phyloP scores from a whole-genome alignment of 2,797 vertebrate species.

The Sebastes matsubarae region DNA sequence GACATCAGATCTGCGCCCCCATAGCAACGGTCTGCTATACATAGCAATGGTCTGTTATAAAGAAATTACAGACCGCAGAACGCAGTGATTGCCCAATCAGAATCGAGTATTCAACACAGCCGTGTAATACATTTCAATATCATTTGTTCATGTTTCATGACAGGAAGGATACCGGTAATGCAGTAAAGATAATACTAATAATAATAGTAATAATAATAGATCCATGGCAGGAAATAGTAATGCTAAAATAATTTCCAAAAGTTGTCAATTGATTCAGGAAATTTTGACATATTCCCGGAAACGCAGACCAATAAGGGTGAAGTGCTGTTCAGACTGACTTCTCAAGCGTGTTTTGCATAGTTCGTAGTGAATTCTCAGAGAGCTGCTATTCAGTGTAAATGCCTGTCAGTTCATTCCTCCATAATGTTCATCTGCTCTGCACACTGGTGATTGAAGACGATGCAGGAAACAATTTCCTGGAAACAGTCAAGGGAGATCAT shows the following conservation, averaged over 20 bases:
- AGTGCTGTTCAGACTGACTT: conserved; percentile 6
- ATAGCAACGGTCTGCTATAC: too few relatives aligned
- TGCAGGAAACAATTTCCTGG: conserved; percentile 69
- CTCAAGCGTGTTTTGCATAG: background rate
- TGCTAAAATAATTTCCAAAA: background rate
- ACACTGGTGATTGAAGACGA: conserved; percentile 48
- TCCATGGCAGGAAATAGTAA: background rate
- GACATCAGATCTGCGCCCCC: too few relatives aligned
- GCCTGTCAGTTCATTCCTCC: conserved; percentile 30
- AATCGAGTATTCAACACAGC: too few relatives aligned
- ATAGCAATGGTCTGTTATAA: too few relatives aligned
- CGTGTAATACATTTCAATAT: too few relatives aligned
- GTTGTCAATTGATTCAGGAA: background rate
- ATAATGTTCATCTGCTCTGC: conserved; percentile 46
- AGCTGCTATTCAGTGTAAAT: conserved; percentile 21
- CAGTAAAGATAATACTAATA: too few relatives aligned
- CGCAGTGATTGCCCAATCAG: too few relatives aligned
- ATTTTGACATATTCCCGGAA: background rate
- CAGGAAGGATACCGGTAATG: too few relatives aligned
- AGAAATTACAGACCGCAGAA: too few relatives aligned
- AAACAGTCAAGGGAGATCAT: conserved; percentile 64
- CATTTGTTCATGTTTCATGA: too few relatives aligned
- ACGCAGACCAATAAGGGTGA: background rate
- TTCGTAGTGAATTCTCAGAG: conserved; percentile 6
- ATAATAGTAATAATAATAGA: background rate